phyloP scores from a whole-genome alignment of 2,797 vertebrate species.

The Mionectes olivaceus region DNA sequence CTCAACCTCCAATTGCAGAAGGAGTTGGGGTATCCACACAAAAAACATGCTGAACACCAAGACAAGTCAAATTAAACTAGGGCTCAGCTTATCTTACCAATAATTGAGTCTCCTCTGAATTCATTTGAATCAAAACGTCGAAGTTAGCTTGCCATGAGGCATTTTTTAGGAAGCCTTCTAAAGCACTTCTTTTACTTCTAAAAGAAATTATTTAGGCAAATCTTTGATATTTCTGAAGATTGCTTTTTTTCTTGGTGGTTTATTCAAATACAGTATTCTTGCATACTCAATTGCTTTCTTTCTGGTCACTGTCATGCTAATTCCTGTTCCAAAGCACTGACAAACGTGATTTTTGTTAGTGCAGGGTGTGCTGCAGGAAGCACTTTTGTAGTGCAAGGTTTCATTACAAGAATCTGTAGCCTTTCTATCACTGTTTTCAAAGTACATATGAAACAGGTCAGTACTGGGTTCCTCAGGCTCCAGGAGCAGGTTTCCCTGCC shows the following conservation, averaged over 20 bases:
- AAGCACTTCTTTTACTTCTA: background rate
- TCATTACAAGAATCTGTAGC: background rate
- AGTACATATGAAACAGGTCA: background rate
- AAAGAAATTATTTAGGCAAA: background rate
- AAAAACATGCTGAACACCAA: fast-evolving
- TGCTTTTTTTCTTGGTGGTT: background rate
- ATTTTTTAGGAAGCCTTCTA: background rate
- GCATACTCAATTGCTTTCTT: background rate
- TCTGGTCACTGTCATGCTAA: background rate
- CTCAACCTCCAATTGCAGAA: fast-evolving
- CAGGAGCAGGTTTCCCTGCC: background rate
- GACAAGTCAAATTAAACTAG: background rate
- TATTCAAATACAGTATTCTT: background rate
- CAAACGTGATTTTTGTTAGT: background rate
- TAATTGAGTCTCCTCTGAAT: background rate
- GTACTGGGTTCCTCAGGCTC: background rate
- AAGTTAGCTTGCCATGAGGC: background rate
- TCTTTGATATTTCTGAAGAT: background rate
- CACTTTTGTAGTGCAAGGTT: background rate
- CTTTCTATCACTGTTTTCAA: background rate
- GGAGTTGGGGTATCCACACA: background rate
- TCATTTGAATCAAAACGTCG: background rate
- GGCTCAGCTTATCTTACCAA: background rate
- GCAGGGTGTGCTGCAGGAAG: background rate
- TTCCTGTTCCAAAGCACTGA: background rate